phyloP scores from a whole-genome alignment of 1,140 invertebrate species.

The Sycophaga agraensis region DNA sequence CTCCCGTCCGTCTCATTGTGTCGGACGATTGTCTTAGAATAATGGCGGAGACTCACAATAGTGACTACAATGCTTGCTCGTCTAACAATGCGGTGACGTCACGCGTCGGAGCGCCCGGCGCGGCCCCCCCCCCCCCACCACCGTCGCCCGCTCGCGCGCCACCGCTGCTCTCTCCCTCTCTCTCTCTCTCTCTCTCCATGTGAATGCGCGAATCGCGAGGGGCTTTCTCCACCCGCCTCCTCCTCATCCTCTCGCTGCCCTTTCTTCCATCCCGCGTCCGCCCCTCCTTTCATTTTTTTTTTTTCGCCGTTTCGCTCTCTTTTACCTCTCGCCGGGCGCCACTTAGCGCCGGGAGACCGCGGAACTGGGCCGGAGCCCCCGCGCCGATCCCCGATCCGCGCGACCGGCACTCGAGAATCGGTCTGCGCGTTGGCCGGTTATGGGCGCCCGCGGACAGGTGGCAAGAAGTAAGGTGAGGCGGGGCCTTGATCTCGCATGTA shows the following conservation, averaged over 20 bases:
- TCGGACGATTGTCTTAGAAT: slow-evolving; percentile 62
- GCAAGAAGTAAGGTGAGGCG: too few species aligned
- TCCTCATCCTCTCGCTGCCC: background rate
- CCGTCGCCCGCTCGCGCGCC: background rate
- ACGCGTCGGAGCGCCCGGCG: slow-evolving; percentile 37
- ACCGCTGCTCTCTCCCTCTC: background rate
- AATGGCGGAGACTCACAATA: slow-evolving; percentile 60
- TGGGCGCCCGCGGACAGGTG: too few species aligned
- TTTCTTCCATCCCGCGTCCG: too few species aligned
- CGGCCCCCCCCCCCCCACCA: background rate
- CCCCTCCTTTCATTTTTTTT: slow-evolving; percentile 2
- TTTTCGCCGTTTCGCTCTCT: slow-evolving; percentile 17
- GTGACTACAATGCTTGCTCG: slow-evolving; percentile 61
- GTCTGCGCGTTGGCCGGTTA: too few species aligned
- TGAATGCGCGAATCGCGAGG: slow-evolving; percentile 1
- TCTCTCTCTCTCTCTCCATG: background rate
- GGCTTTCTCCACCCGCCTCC: background rate
- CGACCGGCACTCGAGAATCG: too few species aligned
- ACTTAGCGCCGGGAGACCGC: background rate
- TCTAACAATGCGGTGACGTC: slow-evolving; percentile 61
- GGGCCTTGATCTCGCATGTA: too few species aligned
- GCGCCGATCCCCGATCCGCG: too few species aligned
- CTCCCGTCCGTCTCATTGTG: slow-evolving; percentile 58
- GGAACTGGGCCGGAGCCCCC: too few species aligned
- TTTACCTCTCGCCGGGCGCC: slow-evolving; percentile 12